Evolutionary conservation across 2,888 invertebrate species (phyloP).

Genomic region (Watsonalla cultraria): DNA sequence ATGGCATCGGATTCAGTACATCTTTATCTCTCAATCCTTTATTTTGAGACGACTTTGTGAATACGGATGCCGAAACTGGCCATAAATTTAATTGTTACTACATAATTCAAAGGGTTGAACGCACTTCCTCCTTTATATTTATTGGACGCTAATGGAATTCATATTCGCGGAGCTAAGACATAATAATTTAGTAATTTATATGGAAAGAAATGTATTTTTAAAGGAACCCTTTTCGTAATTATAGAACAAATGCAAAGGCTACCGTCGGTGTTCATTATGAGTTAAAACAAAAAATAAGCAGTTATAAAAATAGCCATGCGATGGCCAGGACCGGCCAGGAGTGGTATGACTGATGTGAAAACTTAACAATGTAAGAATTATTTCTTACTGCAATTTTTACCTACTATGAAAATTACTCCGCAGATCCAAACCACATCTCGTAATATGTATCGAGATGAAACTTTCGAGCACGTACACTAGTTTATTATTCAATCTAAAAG

Average conservation of each 20-base stretch:
- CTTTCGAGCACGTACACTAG: constrained; percentile 19
- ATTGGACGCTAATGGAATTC: background rate
- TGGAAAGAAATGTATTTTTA: background rate
- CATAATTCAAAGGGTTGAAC: background rate
- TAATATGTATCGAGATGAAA: constrained; percentile 36
- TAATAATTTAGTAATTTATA: background rate
- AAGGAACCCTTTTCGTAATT: constrained; percentile 6
- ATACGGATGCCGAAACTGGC: background rate
- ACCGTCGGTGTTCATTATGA: constrained; percentile 19
- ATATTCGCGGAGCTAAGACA: background rate
- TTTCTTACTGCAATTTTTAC: constrained; percentile 57
- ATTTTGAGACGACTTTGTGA: constrained; percentile 2
- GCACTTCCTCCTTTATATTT: background rate
- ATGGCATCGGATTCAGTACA: constrained; percentile 19
- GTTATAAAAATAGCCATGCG: constrained; percentile 29
- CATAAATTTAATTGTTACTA: constrained; percentile 2
- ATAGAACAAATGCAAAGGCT: constrained; percentile 15
- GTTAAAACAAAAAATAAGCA: constrained; percentile 25
- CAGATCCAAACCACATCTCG: constrained; percentile 42
- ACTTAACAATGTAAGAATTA: constrained; percentile 25
- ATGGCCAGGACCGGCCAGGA: constrained; percentile 13
- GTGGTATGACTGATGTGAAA: constrained; percentile 8
- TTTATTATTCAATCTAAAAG: constrained; percentile 38
- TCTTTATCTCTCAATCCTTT: constrained; percentile 4
- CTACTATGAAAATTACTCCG: constrained; percentile 47